phyloP scores from a whole-genome alignment of 2,888 invertebrate genomes.

The Chaitophorus viminalis region DNA sequence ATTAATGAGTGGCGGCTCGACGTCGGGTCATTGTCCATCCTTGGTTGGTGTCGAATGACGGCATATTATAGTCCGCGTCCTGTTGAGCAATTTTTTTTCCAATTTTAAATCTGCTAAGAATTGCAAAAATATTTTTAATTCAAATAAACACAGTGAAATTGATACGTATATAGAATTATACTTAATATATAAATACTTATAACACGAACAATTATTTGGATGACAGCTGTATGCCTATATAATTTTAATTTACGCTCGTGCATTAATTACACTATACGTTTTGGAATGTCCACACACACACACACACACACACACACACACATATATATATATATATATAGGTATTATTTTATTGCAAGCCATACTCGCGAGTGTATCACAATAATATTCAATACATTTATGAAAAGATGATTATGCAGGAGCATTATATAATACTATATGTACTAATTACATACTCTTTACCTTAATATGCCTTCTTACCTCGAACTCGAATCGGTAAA shows the following conservation, averaged over 20 bases:
- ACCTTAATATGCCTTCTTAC: background rate
- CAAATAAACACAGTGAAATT: constrained; percentile 12
- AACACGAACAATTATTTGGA: background rate
- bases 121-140: constrained; percentile 34
- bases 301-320: too few relatives aligned
- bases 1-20: constrained; percentile 47
- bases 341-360: background rate
- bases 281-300: background rate
- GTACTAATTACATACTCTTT: too few relatives aligned
- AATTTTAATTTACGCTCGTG: background rate
- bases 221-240: too few relatives aligned
- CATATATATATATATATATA: background rate
- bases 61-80: constrained; percentile 16
- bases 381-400: background rate
- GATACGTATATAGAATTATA: background rate
- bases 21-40: constrained; percentile 59
- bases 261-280: background rate
- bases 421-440: too few relatives aligned
- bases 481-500: background rate
- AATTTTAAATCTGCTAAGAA: constrained; percentile 41
- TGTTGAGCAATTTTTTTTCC: constrained; percentile 47
- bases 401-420: background rate
- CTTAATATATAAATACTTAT: background rate
- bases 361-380: background rate
- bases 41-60: constrained; percentile 57